phyloP scores from a whole-genome alignment of 1,140 invertebrate species.

The Drosophila sp. region DNA sequence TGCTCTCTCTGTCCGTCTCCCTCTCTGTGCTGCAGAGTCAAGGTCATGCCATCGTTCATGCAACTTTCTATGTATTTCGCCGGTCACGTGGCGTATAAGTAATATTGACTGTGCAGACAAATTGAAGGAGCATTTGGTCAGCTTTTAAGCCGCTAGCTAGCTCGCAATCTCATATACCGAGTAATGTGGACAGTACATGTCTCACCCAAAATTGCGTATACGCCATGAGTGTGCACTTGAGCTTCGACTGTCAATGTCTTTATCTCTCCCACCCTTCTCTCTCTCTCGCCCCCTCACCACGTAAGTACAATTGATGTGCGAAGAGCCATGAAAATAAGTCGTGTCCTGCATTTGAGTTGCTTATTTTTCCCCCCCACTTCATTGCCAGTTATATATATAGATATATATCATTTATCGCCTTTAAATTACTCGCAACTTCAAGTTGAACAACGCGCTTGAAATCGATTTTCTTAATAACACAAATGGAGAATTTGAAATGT shows the following conservation, averaged over 20 bases:
- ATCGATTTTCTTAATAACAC: too few species aligned
- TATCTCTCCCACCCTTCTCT: not conserved
- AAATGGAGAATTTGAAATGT: too few species aligned
- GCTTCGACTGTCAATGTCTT: constrained; percentile 9
- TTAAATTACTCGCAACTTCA: not conserved
- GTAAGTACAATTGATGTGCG: constrained; percentile 22
- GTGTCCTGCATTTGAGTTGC: constrained; percentile 11
- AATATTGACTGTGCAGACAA: constrained; percentile 32
- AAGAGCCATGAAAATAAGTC: constrained; percentile 20
- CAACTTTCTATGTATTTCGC: constrained; percentile 3
- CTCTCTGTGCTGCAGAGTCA: constrained; percentile 12
- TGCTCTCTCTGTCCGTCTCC: not conserved
- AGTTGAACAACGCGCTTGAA: too few species aligned
- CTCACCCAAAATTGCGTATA: constrained; percentile 27
- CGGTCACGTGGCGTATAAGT: constrained; percentile 47
- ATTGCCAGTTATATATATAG: not conserved
- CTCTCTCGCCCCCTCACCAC: not conserved
- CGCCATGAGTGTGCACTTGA: constrained; percentile 8
- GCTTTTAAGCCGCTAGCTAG: constrained; percentile 15
- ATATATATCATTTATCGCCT: not conserved
- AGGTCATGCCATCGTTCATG: constrained; percentile 39
- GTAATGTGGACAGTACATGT: constrained; percentile 9
- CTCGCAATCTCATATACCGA: constrained; percentile 6
- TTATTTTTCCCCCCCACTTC: not conserved
- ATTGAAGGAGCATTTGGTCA: constrained; percentile 12